Evolutionary conservation across 2,113 vertebrate genomes (phyloP).

Genomic region (Apistogramma diplotaenia): DNA sequence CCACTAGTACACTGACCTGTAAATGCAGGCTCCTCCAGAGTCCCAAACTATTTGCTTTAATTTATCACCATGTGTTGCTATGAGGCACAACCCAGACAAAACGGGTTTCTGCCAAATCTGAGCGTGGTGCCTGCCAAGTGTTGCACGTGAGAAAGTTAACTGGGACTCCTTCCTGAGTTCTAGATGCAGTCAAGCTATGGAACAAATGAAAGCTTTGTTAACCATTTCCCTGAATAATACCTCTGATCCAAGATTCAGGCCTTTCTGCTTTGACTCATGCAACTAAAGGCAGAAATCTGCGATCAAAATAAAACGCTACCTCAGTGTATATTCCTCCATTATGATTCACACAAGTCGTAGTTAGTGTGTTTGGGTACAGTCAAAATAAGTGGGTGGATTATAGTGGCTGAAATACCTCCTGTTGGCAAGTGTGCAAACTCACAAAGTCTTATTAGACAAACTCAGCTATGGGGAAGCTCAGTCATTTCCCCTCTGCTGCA

Average conservation of each 20-base stretch:
- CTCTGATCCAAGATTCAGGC: constrained; percentile 16
- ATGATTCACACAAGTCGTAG: constrained; percentile 39
- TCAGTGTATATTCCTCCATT: constrained; percentile 3
- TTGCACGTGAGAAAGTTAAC: constrained; percentile 35
- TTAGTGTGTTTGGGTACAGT: constrained; percentile 39
- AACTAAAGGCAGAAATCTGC: background rate
- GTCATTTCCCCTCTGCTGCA: constrained; percentile 51
- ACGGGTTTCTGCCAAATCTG: constrained; percentile 38
- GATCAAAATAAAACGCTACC: constrained; percentile 16
- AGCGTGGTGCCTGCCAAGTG: constrained; percentile 43
- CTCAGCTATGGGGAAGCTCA: constrained; percentile 28
- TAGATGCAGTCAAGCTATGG: constrained; percentile 1
- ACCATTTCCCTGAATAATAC: constrained; percentile 21
- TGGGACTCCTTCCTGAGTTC: background rate
- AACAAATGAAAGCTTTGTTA: constrained; percentile 14
- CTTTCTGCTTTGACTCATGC: constrained; percentile 21
- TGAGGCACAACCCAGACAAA: constrained; percentile 16
- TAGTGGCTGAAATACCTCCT: constrained; percentile 43
- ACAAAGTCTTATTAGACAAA: constrained; percentile 49
- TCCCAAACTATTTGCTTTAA: constrained; percentile 47
- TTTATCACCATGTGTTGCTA: constrained; percentile 52
- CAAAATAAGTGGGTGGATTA: constrained; percentile 40
- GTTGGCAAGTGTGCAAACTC: constrained; percentile 46
- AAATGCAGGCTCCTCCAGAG: constrained; percentile 30
- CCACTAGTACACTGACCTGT: constrained; percentile 29